Conservation (phyloP, 2,888 invertebrate genomes). For the Monoplex corrugatus region DNA sequence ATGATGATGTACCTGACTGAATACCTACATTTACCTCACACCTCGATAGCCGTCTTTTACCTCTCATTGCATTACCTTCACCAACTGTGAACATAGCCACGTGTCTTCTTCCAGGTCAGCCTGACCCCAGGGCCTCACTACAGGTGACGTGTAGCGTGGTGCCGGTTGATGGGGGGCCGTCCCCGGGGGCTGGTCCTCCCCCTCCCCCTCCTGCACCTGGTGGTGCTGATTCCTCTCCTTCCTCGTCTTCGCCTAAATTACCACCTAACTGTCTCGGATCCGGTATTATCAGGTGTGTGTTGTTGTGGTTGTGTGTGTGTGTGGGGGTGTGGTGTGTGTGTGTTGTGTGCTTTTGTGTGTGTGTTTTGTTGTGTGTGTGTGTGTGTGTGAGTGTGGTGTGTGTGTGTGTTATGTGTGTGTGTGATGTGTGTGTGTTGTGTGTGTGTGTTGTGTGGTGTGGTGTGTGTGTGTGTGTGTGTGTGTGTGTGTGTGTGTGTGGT, state of each 20-base stretch:
- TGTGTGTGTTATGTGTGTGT: background rate
- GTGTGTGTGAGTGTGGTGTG: background rate
- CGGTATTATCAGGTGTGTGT: no score
- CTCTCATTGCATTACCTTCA: no score
- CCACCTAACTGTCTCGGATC: background rate
- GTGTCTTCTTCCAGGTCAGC: slow-evolving; percentile 2
- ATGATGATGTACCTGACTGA: no score
- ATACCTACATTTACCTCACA: no score
- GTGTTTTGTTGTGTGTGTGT: background rate
- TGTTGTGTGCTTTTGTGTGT: background rate
- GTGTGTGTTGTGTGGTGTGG: background rate
- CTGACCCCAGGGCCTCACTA: slow-evolving; percentile 25
- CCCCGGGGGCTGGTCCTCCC: slow-evolving; percentile 1
- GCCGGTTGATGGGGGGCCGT: background rate
- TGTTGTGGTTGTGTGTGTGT: no score
- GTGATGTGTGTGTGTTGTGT: background rate
- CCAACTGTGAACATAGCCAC: background rate
- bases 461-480: no score
- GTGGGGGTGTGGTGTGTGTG: background rate
- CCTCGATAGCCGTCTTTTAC: no score
- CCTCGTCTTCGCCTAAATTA: background rate
- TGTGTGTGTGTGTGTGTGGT: no score
- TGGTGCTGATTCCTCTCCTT: background rate
- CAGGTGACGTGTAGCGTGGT: slow-evolving; percentile 39
- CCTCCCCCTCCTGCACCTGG: slow-evolving; percentile 13